Conservation (phyloP, 1,140 invertebrate genomes). For the Zaprionus taronus region DNA sequence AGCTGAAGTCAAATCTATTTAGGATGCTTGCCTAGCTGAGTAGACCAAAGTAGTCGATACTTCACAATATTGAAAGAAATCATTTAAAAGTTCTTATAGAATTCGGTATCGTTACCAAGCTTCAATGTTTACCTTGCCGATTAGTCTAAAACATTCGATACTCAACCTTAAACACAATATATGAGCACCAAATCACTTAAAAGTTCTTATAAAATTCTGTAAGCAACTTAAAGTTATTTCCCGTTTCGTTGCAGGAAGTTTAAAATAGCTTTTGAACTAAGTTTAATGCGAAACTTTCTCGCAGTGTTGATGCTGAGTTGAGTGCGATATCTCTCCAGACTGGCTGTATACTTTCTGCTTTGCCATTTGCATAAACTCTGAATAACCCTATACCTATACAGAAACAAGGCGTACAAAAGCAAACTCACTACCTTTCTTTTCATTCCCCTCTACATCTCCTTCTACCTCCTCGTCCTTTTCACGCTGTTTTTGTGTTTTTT, state of each 20-base stretch:
- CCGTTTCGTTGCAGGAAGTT: neutral
- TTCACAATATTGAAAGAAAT: no score
- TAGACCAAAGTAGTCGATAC: no score
- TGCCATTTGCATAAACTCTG: conserved; percentile 1
- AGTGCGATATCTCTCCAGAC: neutral
- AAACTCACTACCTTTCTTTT: neutral
- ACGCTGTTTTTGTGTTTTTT: neutral
- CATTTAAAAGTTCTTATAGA: no score
- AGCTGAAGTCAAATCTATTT: neutral
- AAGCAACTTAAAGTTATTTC: neutral
- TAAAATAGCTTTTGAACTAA: conserved; percentile 1
- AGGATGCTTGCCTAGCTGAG: no score
- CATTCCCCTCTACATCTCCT: neutral
- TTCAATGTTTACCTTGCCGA: no score
- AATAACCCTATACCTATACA: neutral
- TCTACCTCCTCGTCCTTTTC: neutral
- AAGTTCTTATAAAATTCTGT: neutral
- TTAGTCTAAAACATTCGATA: neutral
- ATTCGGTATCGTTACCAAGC: no score
- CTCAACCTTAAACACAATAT: neutral
- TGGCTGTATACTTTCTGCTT: neutral
- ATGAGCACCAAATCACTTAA: neutral
- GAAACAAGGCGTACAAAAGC: neutral
- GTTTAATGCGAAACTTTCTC: neutral
- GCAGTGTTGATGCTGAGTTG: neutral